These are phyloP conservation scores for Carduelis carduelis DNA, from an alignment of 2,797 vertebrate species.

Conservation along the genomic window DNA sequence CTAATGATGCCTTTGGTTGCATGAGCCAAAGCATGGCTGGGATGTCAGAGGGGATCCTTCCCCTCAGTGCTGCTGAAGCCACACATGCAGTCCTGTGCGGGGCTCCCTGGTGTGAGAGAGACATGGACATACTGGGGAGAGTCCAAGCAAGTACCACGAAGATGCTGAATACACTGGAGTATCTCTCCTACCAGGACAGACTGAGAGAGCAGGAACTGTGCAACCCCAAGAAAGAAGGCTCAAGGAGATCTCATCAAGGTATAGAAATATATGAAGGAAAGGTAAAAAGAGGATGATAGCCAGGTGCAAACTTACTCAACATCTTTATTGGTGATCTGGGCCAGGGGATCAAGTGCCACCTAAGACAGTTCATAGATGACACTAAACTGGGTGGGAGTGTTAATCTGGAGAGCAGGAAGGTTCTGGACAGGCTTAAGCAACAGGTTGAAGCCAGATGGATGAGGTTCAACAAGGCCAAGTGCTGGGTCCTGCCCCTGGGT, in stretches of 20 bases:
- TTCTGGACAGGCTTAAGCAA: background rate
- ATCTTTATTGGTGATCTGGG: background rate
- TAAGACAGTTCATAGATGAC: background rate
- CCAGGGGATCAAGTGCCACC: fast-evolving
- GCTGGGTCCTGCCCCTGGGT: background rate
- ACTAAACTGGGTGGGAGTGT: fast-evolving
- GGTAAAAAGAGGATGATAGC: background rate
- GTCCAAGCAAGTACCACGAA: background rate
- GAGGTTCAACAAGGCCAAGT: background rate
- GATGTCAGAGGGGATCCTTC: background rate
- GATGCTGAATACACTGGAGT: background rate
- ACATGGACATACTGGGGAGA: background rate
- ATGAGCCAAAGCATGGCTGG: background rate
- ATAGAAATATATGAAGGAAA: background rate
- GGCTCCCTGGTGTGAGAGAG: background rate
- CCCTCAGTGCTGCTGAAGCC: background rate
- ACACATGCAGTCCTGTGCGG: background rate
- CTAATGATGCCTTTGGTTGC: no score
- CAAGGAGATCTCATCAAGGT: background rate
- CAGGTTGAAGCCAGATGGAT: fast-evolving
- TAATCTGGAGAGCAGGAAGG: background rate
- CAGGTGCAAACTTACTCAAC: background rate
- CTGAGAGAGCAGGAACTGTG: background rate
- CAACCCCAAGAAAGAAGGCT: background rate
- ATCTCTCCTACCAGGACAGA: background rate